Percentiles rank a stretch among this genome's conserved stretches.
These are phyloP conservation scores for Chloromyia formosa DNA, from an alignment of 2,888 invertebrate genomes.

Conservation along the genomic window DNA sequence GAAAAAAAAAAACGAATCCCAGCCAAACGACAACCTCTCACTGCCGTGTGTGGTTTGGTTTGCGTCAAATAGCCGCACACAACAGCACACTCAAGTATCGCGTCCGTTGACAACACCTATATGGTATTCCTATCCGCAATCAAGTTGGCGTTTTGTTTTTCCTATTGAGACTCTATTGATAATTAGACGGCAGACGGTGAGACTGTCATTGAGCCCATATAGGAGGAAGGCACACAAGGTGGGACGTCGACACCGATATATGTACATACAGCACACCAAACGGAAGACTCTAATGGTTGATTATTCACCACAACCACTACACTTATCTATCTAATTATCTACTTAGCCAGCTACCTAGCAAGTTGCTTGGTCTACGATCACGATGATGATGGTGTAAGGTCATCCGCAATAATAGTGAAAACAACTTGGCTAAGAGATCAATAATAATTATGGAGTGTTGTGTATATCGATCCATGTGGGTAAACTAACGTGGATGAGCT, in stretches of 20 bases:
- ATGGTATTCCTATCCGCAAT: background rate
- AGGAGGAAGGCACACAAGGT: background rate
- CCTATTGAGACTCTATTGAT: background rate
- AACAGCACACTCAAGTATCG: background rate
- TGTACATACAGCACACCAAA: background rate
- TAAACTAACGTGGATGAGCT: too few species aligned
- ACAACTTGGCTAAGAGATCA: background rate
- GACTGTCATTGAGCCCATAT: conserved; percentile 14
- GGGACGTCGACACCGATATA: background rate
- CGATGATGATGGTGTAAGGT: conserved; percentile 19
- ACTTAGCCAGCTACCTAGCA: background rate
- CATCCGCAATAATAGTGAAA: conserved; percentile 22
- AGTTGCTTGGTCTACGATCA: background rate
- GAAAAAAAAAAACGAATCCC: background rate
- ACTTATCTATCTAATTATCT: background rate
- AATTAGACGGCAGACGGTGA: background rate
- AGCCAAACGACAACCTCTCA: too few species aligned
- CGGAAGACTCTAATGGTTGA: background rate
- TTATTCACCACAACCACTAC: background rate
- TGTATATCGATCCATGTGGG: too few species aligned
- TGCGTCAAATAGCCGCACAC: too few species aligned
- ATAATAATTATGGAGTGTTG: too few species aligned
- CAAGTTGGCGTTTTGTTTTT: background rate
- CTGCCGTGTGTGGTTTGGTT: too few species aligned
- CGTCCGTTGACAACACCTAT: background rate